A percentile compares a stretch with the other conserved stretches of the same genome.
Evolutionary conservation across 2,888 invertebrate genomes (phyloP).

Genomic region (Diarsia mendica): DNA sequence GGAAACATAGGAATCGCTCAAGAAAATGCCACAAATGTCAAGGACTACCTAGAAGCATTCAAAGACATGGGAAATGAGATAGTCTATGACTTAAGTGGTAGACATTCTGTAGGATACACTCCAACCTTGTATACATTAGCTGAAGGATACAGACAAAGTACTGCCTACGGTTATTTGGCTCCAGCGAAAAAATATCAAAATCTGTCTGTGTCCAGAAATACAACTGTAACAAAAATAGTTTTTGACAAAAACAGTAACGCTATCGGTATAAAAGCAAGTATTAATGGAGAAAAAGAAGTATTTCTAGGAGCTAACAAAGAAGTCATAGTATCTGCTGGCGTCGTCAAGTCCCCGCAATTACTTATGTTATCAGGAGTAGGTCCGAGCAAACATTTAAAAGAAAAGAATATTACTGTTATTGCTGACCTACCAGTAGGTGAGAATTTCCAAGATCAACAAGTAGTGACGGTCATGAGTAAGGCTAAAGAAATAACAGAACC

Average conservation of each 20-base stretch:
- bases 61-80: constrained; percentile 47
- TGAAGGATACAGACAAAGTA: constrained; percentile 47
- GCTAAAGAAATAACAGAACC: background rate
- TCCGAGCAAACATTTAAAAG: constrained; percentile 72
- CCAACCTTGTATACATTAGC: constrained; percentile 23
- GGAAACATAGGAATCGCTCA: constrained; percentile 33
- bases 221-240: constrained; percentile 42
- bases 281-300: constrained; percentile 23
- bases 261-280: constrained; percentile 39
- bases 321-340: constrained; percentile 81
- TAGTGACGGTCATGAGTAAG: constrained; percentile 17
- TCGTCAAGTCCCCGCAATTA: constrained; percentile 81
- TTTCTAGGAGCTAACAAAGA: constrained; percentile 69
- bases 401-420: constrained; percentile 72
- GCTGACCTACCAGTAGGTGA: constrained; percentile 79
- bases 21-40: constrained; percentile 29
- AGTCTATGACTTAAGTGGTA: constrained; percentile 38
- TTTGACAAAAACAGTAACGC: constrained; percentile 45
- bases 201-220: constrained; percentile 31
- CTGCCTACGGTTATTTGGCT: constrained; percentile 41
- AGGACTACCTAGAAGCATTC: constrained; percentile 36
- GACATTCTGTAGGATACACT: constrained; percentile 25
- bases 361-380: constrained; percentile 84
- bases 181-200: constrained; percentile 39
- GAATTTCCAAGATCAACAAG: constrained; percentile 63